Conservation (phyloP, 23 tunicate species). For the Halocynthia roretzi region DNA sequence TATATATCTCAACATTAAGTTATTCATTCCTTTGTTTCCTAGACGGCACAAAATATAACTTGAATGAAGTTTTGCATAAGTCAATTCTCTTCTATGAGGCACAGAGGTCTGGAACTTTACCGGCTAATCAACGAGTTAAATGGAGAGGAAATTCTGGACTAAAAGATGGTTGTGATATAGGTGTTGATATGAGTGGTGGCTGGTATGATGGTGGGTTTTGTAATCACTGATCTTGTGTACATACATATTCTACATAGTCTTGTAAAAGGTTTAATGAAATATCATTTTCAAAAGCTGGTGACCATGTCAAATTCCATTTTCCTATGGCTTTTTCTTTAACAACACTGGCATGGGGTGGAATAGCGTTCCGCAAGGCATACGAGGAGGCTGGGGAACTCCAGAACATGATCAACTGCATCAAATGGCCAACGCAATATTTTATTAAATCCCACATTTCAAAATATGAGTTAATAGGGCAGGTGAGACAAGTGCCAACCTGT, state of each 20-base stretch:
- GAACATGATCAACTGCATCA: slow-evolving; percentile 35
- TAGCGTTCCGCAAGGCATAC: slow-evolving; percentile 74
- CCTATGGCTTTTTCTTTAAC: slow-evolving; percentile 98
- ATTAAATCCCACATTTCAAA: slow-evolving; percentile 71
- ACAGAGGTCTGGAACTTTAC: slow-evolving; percentile 88
- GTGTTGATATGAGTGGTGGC: slow-evolving; percentile 75
- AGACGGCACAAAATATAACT: slow-evolving; percentile 69
- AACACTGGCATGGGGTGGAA: slow-evolving; percentile 92
- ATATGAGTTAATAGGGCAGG: slow-evolving; percentile 86
- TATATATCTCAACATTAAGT: no score
- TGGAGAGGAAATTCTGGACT: slow-evolving; percentile 97
- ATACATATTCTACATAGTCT: not conserved
- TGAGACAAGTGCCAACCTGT: slow-evolving; percentile 5
- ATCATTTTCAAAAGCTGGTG: slow-evolving; percentile 72
- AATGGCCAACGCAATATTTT: slow-evolving; percentile 90
- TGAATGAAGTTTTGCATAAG: slow-evolving; percentile 74
- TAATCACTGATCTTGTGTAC: not conserved
- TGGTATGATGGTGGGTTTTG: slow-evolving; percentile 88
- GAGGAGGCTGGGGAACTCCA: slow-evolving; percentile 56
- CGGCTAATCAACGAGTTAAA: slow-evolving; percentile 59
- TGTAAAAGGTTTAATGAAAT: not conserved
- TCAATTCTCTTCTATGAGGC: slow-evolving; percentile 97
- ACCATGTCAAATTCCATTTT: slow-evolving; percentile 86
- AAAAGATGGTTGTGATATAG: slow-evolving; percentile 93
- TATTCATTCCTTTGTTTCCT: not conserved